A percentile compares a stretch with the other conserved stretches of the same genome.
Conservation (phyloP, 2,797 vertebrate species). For the Coregonus sp. region DNA sequence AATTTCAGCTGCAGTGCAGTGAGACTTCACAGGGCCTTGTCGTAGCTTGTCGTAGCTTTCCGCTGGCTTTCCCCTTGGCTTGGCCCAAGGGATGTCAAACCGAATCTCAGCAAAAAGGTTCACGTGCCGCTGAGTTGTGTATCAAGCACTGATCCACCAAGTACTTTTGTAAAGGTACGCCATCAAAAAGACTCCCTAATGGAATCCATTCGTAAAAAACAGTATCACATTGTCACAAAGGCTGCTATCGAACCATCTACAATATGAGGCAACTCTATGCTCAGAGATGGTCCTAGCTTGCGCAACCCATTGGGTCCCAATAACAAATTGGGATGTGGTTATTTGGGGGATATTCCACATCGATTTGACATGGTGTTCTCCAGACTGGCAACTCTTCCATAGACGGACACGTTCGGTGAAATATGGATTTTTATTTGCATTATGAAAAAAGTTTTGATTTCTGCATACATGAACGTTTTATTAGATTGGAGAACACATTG, state of each 20-base stretch:
- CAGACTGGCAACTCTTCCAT: background rate
- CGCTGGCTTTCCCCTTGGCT: background rate
- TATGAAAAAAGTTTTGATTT: too few species aligned
- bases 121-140: background rate
- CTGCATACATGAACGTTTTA: too few species aligned
- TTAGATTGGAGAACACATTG: too few species aligned
- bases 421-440: too few species aligned
- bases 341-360: background rate
- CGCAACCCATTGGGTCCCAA: background rate
- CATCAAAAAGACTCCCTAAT: background rate
- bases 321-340: background rate
- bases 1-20: background rate
- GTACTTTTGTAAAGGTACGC: background rate
- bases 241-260: too few species aligned
- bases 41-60: background rate
- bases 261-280: too few species aligned
- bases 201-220: too few species aligned
- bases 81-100: background rate
- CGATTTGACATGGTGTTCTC: background rate
- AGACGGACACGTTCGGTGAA: too few species aligned
- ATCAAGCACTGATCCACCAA: background rate
- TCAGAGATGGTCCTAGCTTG: background rate
- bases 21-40: background rate
- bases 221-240: too few species aligned
- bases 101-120: background rate